Base-by-base conservation (phyloP, 2,113 vertebrate species). In the Poecilia latipinna region DNA sequence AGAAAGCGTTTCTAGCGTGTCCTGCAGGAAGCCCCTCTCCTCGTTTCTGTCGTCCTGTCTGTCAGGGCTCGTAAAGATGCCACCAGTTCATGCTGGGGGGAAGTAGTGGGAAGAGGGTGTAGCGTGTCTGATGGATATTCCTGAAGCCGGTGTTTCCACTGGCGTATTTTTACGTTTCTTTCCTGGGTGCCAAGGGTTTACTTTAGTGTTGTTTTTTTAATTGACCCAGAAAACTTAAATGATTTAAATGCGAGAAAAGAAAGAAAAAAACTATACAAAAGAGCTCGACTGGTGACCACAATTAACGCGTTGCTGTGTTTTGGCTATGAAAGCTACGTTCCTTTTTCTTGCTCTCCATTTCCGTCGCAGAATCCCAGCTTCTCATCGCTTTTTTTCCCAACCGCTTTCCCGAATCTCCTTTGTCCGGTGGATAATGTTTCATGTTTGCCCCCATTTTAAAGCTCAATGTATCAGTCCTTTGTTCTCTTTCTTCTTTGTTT, bases 21-120 rank as follows among this genome's bases (percentile, higher is more conserved):
- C 75, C 83, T 62, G 82, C 88, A 88, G 83, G 74, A 83, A 75
- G 71, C 65, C 48, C 28, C 72, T 70, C 75, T 74, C 76, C 68
- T 80, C 63, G 26, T 70, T 54, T 81, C 82, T n/a, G 78, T 87
- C 89, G 87, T 78, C 85, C 85, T 84, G 90, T 91, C 90, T 87
- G 83, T 93, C 89, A 87, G 78, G 82, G 77, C 78, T 90, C 89
- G 79, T 93, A 91, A 93, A 94, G 79, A 85, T 88, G 83, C 89
- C 89, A 89, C 84, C 74, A 69, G 69, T 75, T 84, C 72, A 79
- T 89, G 87, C 88, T 48, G 17, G 4, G 85, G 74, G 76, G 78
- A 78, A 71, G 65, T 77, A 35, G 61, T 79, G 32, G 61, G 73
- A 71, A n/a, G 51, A 65, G 65, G 70, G 79, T 80, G 51, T 89